These are phyloP conservation scores for Clarias laeviceps DNA, from an alignment of 2,797 vertebrate species.

Conservation along the genomic window DNA sequence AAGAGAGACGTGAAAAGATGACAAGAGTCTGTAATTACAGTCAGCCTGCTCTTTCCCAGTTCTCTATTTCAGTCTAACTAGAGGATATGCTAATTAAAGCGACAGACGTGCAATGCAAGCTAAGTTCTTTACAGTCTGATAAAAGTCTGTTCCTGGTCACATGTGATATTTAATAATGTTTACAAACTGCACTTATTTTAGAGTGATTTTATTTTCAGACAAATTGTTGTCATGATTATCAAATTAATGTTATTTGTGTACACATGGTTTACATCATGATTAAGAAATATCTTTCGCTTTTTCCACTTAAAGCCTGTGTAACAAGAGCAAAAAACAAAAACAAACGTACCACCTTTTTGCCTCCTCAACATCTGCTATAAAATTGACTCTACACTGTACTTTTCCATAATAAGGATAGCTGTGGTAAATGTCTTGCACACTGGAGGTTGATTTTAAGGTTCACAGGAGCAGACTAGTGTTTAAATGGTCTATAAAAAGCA, in stretches of 20 bases:
- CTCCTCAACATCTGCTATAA: not conserved
- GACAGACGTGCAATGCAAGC: slow-evolving; percentile 38
- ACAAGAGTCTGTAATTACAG: slow-evolving; percentile 74
- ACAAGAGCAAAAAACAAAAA: not conserved
- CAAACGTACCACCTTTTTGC: not conserved
- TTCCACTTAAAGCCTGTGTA: too few relatives aligned
- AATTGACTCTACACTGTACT: slow-evolving; percentile 11
- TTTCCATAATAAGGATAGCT: slow-evolving; percentile 52
- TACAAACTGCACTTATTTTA: not conserved
- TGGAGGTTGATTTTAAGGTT: slow-evolving; percentile 60
- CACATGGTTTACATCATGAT: not conserved
- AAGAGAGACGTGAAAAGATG: slow-evolving; percentile 66
- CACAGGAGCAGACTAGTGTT: slow-evolving; percentile 58
- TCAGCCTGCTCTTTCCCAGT: slow-evolving; percentile 64
- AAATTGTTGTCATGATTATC: not conserved
- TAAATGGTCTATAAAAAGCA: slow-evolving; percentile 63
- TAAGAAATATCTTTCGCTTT: not conserved
- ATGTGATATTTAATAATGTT: slow-evolving; percentile 6
- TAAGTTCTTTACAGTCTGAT: slow-evolving; percentile 58
- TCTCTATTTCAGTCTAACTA: slow-evolving; percentile 69
- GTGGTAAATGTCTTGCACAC: slow-evolving; percentile 52
- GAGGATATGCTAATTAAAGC: slow-evolving; percentile 75
- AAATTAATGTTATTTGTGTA: not conserved
- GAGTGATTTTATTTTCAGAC: not conserved
- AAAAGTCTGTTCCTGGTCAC: slow-evolving; percentile 58